A percentile compares a stretch with the other conserved stretches of the same genome.
Evolutionary conservation across 1,140 invertebrate genomes (phyloP).

Genomic region (Dufourea novaeangliae): DNA sequence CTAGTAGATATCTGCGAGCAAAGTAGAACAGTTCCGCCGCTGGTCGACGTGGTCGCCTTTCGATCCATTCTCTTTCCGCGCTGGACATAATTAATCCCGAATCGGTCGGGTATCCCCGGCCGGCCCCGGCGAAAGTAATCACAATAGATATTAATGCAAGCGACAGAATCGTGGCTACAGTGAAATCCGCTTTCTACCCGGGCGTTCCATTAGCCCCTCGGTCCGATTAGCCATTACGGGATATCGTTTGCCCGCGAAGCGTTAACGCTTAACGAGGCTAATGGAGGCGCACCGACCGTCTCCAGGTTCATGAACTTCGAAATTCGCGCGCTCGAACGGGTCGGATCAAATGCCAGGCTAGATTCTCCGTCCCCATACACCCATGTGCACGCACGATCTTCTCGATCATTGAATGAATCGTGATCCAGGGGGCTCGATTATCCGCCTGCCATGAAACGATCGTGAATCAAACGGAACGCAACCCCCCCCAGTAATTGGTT

Average conservation of each 20-base stretch:
- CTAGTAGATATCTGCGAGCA: too few relatives aligned
- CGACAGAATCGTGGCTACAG: slow-evolving; percentile 36
- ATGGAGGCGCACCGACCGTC: slow-evolving; percentile 42
- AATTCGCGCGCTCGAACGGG: slow-evolving; percentile 34
- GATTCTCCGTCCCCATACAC: not conserved
- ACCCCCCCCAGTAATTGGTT: slow-evolving; percentile 52
- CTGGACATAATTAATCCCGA: slow-evolving; percentile 35
- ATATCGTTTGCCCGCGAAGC: slow-evolving; percentile 44
- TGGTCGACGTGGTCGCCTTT: not conserved
- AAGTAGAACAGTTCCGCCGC: not conserved
- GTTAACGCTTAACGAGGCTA: slow-evolving; percentile 47
- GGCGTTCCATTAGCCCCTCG: slow-evolving; percentile 39
- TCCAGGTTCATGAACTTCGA: slow-evolving; percentile 38
- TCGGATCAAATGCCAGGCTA: slow-evolving; percentile 45
- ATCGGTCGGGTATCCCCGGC: not conserved
- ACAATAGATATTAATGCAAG: slow-evolving; percentile 47
- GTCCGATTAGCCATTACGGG: slow-evolving; percentile 31
- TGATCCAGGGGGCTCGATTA: slow-evolving; percentile 48
- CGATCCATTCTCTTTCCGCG: not conserved
- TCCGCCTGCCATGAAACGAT: not conserved
- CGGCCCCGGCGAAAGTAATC: slow-evolving; percentile 39
- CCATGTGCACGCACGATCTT: slow-evolving; percentile 15
- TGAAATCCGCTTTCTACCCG: slow-evolving; percentile 38
- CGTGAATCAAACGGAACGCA: slow-evolving; percentile 52
- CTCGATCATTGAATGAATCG: slow-evolving; percentile 54